Evolutionary conservation across 2,888 invertebrate genomes (phyloP).

Genomic region (Leptopilina myrica): DNA sequence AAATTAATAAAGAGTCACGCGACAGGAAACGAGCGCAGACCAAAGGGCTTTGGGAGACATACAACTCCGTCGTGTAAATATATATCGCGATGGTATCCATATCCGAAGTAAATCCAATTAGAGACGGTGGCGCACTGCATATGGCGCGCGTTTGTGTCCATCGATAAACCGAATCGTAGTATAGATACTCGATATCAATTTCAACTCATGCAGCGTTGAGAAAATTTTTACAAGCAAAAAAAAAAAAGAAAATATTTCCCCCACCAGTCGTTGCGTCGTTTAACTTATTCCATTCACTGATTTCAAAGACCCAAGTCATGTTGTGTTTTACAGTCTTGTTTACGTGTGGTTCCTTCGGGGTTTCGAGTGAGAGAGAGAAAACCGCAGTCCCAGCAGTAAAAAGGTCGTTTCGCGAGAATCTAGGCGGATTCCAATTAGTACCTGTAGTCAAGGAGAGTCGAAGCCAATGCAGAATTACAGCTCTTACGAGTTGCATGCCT

Average conservation of each 20-base stretch:
- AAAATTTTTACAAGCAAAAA: slow-evolving; percentile 28
- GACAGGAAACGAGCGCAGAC: slow-evolving; percentile 24
- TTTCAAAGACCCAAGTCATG: slow-evolving; percentile 3
- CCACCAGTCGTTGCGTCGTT: neutral
- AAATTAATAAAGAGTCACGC: neutral
- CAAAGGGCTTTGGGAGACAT: neutral
- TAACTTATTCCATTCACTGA: slow-evolving; percentile 3
- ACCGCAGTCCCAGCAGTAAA: slow-evolving; percentile 45
- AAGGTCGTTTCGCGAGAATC: slow-evolving; percentile 53
- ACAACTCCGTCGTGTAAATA: slow-evolving; percentile 10
- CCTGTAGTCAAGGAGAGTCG: slow-evolving; percentile 2
- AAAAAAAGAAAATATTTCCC: neutral
- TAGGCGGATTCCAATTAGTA: slow-evolving; percentile 52
- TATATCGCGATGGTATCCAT: slow-evolving; percentile 56
- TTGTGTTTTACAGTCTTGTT: slow-evolving; percentile 63
- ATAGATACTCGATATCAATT: neutral
- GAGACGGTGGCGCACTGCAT: slow-evolving; percentile 43
- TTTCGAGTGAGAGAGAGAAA: slow-evolving; percentile 8
- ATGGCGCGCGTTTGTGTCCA: slow-evolving; percentile 1
- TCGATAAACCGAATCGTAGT: slow-evolving; percentile 30
- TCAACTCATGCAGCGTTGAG: slow-evolving; percentile 6
- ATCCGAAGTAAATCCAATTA: slow-evolving; percentile 65
- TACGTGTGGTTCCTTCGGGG: slow-evolving; percentile 51
- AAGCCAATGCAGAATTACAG: slow-evolving; percentile 37
- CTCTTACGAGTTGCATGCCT: slow-evolving; percentile 26